These are phyloP conservation scores for Trematomus bernacchii DNA, from an alignment of 2,797 vertebrate genomes.

Conservation along the genomic window DNA sequence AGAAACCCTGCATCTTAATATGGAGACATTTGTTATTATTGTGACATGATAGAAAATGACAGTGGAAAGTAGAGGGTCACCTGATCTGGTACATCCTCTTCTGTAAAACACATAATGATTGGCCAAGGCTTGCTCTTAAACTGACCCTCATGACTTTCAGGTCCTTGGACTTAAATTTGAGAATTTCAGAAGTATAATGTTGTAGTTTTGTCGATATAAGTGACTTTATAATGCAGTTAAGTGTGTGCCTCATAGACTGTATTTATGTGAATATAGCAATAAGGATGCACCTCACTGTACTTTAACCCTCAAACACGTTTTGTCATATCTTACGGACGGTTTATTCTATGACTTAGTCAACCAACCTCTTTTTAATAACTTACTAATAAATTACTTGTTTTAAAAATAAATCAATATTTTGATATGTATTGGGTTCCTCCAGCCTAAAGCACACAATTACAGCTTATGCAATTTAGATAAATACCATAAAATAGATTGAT, in stretches of 20 bases:
- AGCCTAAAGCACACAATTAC: neutral
- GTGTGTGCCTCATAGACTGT: neutral
- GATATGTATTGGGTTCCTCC: neutral
- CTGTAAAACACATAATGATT: slow-evolving; percentile 20
- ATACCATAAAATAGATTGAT: too few relatives aligned
- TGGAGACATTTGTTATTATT: slow-evolving; percentile 4
- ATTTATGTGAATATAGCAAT: neutral
- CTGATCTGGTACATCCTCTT: neutral
- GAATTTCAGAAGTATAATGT: neutral
- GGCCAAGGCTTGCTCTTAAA: neutral
- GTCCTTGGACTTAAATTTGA: neutral
- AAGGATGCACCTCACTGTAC: neutral
- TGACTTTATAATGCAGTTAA: slow-evolving; percentile 1
- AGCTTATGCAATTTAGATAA: neutral
- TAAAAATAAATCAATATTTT: too few relatives aligned
- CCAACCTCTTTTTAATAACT: neutral
- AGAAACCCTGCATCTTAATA: neutral
- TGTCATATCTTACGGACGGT: neutral
- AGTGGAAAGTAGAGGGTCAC: slow-evolving; percentile 16
- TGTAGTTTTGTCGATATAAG: neutral
- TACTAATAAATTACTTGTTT: too few relatives aligned
- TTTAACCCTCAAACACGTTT: neutral
- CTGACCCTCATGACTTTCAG: neutral
- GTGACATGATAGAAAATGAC: neutral
- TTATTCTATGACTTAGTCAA: neutral